Conservation (phyloP, 2,797 vertebrate genomes). For the Cynopterus sphinx region DNA sequence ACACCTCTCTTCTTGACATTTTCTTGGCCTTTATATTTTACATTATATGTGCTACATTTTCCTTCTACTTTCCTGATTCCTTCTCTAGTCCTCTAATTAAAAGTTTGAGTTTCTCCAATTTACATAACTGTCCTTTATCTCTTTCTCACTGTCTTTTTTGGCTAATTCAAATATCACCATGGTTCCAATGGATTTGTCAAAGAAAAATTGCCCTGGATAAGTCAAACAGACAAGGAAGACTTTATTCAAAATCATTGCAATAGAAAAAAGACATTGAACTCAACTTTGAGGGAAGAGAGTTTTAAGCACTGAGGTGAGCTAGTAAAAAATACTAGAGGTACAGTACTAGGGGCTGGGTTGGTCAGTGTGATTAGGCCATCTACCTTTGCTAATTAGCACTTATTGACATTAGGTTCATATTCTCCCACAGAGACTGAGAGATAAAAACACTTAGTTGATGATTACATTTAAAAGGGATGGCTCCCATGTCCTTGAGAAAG, state of each 20-base stretch:
- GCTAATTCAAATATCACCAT: background rate
- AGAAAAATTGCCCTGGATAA: background rate
- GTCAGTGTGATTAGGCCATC: background rate
- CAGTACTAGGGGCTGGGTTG: background rate
- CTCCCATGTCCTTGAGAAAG: background rate
- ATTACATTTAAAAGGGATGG: slow-evolving; percentile 12
- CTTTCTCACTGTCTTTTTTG: slow-evolving; percentile 5
- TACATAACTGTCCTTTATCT: background rate
- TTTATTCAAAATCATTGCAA: background rate
- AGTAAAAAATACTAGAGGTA: background rate
- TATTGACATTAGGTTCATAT: background rate
- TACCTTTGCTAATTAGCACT: background rate
- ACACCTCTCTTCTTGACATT: background rate
- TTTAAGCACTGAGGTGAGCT: background rate
- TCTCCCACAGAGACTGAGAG: background rate
- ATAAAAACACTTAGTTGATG: background rate
- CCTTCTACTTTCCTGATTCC: background rate
- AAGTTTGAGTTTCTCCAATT: background rate
- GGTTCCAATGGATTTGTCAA: background rate
- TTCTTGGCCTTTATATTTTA: background rate
- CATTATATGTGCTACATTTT: background rate
- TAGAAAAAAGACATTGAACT: background rate
- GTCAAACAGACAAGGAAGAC: background rate
- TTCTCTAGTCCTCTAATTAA: background rate
- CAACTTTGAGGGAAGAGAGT: background rate